Evolutionary conservation across 2,888 invertebrate species (phyloP), one percentile per base, ranked within the genome.

Genomic region (Siphonodentalium dalli): DNA sequence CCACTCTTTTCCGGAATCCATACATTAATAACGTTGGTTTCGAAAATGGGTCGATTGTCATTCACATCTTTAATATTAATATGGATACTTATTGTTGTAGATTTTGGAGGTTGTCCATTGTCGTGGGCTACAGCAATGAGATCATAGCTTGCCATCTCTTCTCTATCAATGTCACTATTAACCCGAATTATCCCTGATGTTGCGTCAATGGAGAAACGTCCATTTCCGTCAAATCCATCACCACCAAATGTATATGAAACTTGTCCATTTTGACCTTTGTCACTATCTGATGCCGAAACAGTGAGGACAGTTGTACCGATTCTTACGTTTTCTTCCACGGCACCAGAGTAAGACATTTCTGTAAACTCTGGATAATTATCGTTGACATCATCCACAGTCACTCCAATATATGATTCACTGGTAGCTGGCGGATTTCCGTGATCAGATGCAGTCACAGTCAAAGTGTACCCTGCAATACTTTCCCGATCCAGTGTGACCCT

Each of bases 1-100:
- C 97, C 96, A n/a, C 93, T 93, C 79, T 99, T 98, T 83, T 99
- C 98, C 0, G 92, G 86, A 4, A 98, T 90, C 78, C 92, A 93
- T 33, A 96, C 87, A 0, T 89, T 88, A 13, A 98, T 89, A 75
- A 90, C 90, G 71, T 93, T 92, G 2, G 90, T 90, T 57, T 91
- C 89, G 81, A 97, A 97, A 0, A 87, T 84, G 0, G 97, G 97
- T 2, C 90, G 88, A 79, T 98, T 97, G 76, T 99, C 98, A 76
- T 99, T 99, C 0, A 97, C 92, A 78, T 99, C 99, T 0, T 91
- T 90, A 0, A 98, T 89, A 0, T 92, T 89, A 66, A 99, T 93
- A 80, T 95, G 95, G 0, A 99, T 90, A 72, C 94, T 52, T 4
- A 80, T 77, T 4, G 78, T 72, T 2, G 82, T 69, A 3, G 79